Conservation (phyloP, 2,113 vertebrate genomes). For the Gavialis gangeticus region DNA sequence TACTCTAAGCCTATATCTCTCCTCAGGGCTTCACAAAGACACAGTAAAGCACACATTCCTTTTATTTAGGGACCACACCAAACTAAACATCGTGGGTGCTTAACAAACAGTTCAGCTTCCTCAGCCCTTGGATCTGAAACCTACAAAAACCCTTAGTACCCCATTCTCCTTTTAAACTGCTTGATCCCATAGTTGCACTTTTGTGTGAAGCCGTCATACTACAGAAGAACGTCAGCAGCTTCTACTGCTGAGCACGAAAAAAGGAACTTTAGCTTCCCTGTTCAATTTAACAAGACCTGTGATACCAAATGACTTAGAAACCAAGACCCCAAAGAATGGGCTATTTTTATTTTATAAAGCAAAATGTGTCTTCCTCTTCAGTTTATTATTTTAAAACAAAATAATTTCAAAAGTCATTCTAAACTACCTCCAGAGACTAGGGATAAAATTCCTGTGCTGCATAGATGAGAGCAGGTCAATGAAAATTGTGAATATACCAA, state of each 20-base stretch:
- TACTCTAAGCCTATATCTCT: neutral
- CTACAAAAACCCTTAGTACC: neutral
- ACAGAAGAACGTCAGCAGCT: neutral
- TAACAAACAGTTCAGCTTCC: neutral
- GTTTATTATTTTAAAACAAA: neutral
- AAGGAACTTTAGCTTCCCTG: neutral
- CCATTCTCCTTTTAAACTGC: neutral
- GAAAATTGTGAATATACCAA: neutral
- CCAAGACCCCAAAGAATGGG: neutral
- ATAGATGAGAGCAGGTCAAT: neutral
- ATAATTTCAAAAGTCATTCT: neutral
- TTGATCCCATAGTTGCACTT: neutral
- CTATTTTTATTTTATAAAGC: neutral
- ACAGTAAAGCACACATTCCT: neutral
- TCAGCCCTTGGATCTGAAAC: neutral
- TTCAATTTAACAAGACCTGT: neutral
- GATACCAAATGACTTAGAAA: neutral
- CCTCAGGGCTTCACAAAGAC: neutral
- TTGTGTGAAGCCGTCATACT: neutral
- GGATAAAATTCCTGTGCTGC: neutral
- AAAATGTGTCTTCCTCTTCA: neutral
- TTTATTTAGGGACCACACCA: neutral
- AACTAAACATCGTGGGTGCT: neutral
- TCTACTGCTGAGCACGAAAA: neutral
- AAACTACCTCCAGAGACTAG: neutral